These are phyloP conservation scores for Amphiduros pacificus DNA, from an alignment of 2,888 invertebrate genomes.

Conservation along the genomic window DNA sequence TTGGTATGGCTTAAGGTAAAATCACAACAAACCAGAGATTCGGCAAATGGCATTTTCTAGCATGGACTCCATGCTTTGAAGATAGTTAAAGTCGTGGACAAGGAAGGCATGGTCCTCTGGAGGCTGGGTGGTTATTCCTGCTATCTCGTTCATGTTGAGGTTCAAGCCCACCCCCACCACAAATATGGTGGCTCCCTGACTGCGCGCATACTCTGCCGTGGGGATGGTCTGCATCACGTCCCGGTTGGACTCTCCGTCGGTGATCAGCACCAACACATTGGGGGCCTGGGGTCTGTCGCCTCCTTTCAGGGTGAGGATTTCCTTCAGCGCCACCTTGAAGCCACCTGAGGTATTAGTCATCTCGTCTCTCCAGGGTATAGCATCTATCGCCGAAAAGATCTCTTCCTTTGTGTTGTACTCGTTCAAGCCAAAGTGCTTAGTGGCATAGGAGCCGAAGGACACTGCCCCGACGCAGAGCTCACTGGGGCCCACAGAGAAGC, in stretches of 20 bases:
- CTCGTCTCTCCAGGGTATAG: slow-evolving; percentile 2
- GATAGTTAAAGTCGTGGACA: slow-evolving; percentile 3
- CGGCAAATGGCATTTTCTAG: background rate
- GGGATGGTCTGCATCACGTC: slow-evolving; percentile 2
- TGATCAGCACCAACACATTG: slow-evolving; percentile 4
- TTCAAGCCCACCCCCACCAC: slow-evolving; percentile 4
- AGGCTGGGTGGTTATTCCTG: background rate
- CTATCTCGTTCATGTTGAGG: background rate
- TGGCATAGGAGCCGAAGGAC: slow-evolving; percentile 8
- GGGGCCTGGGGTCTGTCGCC: slow-evolving; percentile 9
- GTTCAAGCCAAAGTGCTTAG: slow-evolving; percentile 19
- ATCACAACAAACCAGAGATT: too few species aligned
- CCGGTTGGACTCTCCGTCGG: slow-evolving; percentile 12
- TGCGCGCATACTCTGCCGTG: background rate
- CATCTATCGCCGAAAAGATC: background rate
- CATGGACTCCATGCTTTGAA: background rate
- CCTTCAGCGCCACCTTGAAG: background rate
- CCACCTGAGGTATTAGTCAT: slow-evolving; percentile 12
- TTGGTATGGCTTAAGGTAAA: too few species aligned
- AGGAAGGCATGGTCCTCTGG: background rate
- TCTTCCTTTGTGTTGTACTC: background rate
- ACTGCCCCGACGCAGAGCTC: slow-evolving; percentile 5
- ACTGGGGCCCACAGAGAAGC: background rate
- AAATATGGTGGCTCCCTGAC: background rate
- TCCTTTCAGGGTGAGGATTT: background rate